Conservation (phyloP, 2,113 vertebrate genomes). For the Psilopogon haemacephalus region DNA sequence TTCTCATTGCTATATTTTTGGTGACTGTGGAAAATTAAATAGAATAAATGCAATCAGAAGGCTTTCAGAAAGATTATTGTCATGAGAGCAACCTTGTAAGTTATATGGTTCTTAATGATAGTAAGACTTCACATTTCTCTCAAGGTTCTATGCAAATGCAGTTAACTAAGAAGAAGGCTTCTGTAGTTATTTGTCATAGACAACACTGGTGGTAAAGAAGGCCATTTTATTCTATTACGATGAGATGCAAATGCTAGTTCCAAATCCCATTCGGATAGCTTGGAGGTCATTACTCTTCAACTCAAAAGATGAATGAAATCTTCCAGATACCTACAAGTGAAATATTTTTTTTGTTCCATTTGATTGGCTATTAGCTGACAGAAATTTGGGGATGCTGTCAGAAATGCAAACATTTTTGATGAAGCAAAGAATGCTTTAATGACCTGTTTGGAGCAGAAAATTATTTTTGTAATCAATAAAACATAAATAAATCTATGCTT, state of each 20-base stretch:
- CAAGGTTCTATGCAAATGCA: background rate
- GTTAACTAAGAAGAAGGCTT: background rate
- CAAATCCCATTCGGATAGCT: background rate
- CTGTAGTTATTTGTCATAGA: background rate
- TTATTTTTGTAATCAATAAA: background rate
- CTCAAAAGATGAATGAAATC: background rate
- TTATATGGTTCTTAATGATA: background rate
- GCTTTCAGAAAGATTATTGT: background rate
- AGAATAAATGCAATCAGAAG: background rate
- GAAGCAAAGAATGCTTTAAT: background rate
- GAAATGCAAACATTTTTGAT: background rate
- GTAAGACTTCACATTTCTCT: background rate
- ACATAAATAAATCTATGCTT: background rate
- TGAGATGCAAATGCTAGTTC: background rate
- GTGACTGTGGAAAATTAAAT: background rate
- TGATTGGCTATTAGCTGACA: background rate
- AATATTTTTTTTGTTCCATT: background rate
- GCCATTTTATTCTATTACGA: background rate
- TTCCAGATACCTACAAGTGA: background rate
- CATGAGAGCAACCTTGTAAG: background rate
- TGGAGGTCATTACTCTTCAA: background rate
- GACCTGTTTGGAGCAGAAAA: background rate
- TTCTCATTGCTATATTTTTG: background rate
- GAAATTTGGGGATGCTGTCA: background rate
- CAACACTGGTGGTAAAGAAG: background rate